These are phyloP conservation scores for Lycocerus yunnanus DNA, from an alignment of 2,888 invertebrate species.

Conservation along the genomic window DNA sequence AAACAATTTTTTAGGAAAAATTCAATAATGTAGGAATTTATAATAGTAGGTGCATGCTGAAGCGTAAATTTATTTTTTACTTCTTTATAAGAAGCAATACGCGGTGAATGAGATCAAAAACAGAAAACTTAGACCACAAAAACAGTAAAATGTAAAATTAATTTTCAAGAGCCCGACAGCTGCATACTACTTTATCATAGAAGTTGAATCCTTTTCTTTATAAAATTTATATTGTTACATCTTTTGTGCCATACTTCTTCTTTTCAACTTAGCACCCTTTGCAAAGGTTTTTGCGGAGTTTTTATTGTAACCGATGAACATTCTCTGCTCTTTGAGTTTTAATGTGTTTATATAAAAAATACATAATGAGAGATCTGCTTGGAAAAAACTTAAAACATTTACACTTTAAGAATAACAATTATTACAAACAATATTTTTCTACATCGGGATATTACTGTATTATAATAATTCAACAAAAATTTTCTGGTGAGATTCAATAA, in stretches of 20 bases:
- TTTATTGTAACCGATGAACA: neutral
- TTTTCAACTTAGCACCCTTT: neutral
- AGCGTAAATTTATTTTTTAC: neutral
- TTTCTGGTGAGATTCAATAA: neutral
- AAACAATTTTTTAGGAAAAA: neutral
- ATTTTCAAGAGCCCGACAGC: constrained; percentile 22
- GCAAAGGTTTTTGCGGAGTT: neutral
- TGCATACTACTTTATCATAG: constrained; percentile 18
- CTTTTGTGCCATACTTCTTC: constrained; percentile 12
- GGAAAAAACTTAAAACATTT: neutral
- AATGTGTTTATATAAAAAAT: constrained; percentile 1
- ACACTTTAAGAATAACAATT: no score
- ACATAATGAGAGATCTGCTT: neutral
- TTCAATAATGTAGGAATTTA: neutral
- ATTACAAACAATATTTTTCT: no score
- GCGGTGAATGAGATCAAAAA: neutral
- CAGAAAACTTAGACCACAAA: neutral
- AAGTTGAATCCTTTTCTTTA: constrained; percentile 22
- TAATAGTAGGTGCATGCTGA: neutral
- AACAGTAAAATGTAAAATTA: constrained; percentile 14
- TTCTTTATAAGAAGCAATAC: neutral
- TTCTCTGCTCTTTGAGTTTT: neutral
- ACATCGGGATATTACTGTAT: no score
- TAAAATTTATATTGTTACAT: constrained; percentile 24
- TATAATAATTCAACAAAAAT: no score